Evolutionary conservation across 2,888 invertebrate species (phyloP).

Genomic region (Deilephila porcellus): DNA sequence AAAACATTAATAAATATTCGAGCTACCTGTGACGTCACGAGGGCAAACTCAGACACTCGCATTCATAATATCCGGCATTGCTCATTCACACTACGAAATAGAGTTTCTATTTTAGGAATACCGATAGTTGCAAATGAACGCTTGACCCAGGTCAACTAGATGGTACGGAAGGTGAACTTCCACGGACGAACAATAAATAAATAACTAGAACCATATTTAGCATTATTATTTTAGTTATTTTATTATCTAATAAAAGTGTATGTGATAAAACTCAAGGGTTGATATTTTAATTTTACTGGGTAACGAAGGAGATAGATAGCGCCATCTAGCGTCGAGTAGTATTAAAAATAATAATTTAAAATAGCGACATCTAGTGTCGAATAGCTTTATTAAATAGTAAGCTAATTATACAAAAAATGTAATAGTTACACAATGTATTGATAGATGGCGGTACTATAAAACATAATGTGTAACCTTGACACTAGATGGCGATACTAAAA

Average conservation of each 20-base stretch:
- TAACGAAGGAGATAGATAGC: too few relatives aligned
- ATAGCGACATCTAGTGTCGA: slow-evolving; percentile 13
- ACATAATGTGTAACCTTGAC: background rate
- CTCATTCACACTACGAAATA: background rate
- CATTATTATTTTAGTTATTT: too few relatives aligned
- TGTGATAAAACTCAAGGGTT: too few relatives aligned
- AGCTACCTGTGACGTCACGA: too few relatives aligned
- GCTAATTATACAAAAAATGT: background rate
- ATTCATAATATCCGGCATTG: background rate
- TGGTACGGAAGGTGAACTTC: background rate
- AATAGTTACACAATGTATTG: background rate
- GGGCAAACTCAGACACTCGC: too few relatives aligned
- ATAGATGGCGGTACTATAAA: background rate
- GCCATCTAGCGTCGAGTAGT: slow-evolving; percentile 8
- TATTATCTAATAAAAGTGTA: too few relatives aligned
- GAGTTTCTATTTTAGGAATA: background rate
- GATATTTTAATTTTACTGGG: background rate
- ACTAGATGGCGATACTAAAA: too few relatives aligned
- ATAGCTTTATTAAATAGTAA: background rate
- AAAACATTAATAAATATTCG: too few relatives aligned
- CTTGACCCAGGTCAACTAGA: background rate
- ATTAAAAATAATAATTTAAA: background rate
- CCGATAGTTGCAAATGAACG: background rate
- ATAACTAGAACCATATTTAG: background rate
- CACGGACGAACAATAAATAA: background rate